Conservation (phyloP, 2,797 vertebrate genomes). For the Xenentodon cancila region DNA sequence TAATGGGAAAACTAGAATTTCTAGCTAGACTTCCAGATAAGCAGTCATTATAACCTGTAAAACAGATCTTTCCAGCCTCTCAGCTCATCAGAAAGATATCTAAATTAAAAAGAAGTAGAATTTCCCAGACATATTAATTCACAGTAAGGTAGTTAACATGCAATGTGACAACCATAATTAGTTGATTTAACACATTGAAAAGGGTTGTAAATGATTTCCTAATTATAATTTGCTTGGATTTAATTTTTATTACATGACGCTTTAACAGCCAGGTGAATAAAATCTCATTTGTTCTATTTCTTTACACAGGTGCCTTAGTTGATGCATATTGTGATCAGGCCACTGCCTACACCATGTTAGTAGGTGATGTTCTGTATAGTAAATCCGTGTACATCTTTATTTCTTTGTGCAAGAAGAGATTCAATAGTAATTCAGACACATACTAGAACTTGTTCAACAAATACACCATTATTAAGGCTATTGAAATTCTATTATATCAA, state of each 20-base stretch:
- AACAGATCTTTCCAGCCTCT: neutral
- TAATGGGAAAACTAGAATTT: conserved; percentile 15
- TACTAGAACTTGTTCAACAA: conserved; percentile 11
- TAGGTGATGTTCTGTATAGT: neutral
- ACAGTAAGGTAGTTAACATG: neutral
- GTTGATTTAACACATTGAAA: neutral
- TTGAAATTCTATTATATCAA: conserved; percentile 19
- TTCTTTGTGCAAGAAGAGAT: neutral
- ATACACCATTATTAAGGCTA: conserved; percentile 22
- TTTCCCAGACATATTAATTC: neutral
- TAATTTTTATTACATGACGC: neutral
- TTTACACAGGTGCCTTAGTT: neutral
- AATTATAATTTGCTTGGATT: neutral
- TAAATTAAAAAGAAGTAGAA: neutral
- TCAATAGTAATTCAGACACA: conserved; percentile 6
- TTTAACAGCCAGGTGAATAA: neutral
- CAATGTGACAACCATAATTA: neutral
- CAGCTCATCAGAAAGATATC: neutral
- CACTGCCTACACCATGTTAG: neutral
- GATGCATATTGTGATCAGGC: neutral
- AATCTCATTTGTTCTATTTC: neutral
- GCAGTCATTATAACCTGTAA: conserved; percentile 6
- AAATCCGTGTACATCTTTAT: neutral
- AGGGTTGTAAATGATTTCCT: neutral
- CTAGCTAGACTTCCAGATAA: conserved; percentile 1